phyloP scores from a whole-genome alignment of 2,113 vertebrate genomes.

The Leucosticte australis region DNA sequence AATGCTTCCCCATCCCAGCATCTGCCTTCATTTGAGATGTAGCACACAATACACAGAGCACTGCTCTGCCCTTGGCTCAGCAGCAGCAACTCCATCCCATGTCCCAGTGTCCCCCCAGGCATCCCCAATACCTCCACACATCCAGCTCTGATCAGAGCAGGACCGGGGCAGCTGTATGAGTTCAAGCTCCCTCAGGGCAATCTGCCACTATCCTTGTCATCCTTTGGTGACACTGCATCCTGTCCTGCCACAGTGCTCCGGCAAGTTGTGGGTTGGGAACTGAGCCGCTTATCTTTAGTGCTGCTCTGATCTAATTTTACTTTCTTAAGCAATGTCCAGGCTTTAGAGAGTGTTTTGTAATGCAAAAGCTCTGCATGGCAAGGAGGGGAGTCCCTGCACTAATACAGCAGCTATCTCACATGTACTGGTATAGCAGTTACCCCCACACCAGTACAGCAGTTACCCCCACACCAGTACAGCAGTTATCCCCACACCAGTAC shows the following conservation, averaged over 20 bases:
- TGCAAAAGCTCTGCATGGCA: neutral
- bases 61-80: neutral
- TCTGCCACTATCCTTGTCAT: neutral
- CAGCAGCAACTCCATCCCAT: neutral
- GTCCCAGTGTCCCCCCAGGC: neutral
- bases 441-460: neutral
- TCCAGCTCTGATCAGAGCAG: neutral
- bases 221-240: neutral
- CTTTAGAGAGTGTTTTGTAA: neutral
- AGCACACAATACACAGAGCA: neutral
- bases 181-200: rapidly evolving
- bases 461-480: neutral
- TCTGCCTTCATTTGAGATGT: rapidly evolving
- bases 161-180: neutral
- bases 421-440: neutral
- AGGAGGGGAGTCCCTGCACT: neutral
- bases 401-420: neutral
- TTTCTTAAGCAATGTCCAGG: neutral
- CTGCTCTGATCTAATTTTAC: constrained; percentile 21
- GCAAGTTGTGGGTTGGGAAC: neutral
- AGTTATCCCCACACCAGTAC: neutral
- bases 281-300: neutral
- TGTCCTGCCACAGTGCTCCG: neutral
- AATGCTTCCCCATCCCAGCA: neutral
- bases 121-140: neutral